phyloP scores from a whole-genome alignment of 2,113 vertebrate species.

The Tauraco erythrolophus region DNA sequence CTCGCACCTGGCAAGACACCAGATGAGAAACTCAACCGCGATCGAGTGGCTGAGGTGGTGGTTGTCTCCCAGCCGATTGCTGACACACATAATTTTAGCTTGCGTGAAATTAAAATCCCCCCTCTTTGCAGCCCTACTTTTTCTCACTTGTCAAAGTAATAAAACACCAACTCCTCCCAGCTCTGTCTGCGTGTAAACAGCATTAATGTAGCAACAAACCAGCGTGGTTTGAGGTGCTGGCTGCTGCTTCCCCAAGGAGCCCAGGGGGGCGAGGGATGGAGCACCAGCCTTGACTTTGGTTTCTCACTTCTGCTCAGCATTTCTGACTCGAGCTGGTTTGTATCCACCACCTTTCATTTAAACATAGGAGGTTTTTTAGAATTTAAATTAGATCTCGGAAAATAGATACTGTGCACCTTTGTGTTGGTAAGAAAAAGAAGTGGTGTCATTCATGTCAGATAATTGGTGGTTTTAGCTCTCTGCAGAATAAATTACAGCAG shows the following conservation, averaged over 20 bases:
- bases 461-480: conserved; percentile 71
- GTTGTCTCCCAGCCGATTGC: neutral
- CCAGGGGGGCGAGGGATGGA: neutral
- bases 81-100: neutral
- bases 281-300: neutral
- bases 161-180: neutral
- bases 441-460: conserved; percentile 76
- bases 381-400: conserved; percentile 69
- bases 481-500: conserved; percentile 66
- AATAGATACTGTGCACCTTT: conserved; percentile 73
- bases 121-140: neutral
- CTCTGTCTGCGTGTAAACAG: neutral
- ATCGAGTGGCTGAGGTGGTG: rapidly evolving
- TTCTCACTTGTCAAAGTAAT: neutral
- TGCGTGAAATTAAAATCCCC: neutral
- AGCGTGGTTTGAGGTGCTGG: neutral
- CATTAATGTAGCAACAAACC: neutral
- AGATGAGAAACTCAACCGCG: rapidly evolving
- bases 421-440: conserved; percentile 73
- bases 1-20: rapidly evolving
- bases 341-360: conserved; percentile 52
- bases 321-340: conserved; percentile 36
- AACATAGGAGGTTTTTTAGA: conserved; percentile 52
- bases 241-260: neutral
- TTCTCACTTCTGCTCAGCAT: neutral